A percentile compares a stretch with the other conserved stretches of the same genome.
These are phyloP conservation scores for Thripadectes ignobilis DNA, from an alignment of 2,797 vertebrate genomes.

Conservation along the genomic window DNA sequence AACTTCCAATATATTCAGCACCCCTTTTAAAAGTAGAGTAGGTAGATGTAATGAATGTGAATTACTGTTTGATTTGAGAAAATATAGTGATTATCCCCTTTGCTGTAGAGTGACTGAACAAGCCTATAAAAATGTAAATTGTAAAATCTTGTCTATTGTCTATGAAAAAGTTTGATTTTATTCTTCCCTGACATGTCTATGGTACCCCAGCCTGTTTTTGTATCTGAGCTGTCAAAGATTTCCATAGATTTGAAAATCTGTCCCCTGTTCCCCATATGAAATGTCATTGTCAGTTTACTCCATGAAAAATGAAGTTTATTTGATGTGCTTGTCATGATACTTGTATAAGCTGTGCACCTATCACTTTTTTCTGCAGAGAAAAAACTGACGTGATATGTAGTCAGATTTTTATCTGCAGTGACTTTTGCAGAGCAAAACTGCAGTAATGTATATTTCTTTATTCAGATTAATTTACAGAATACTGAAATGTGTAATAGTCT, in stretches of 20 bases:
- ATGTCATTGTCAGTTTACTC: slow-evolving; percentile 86
- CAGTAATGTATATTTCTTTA: slow-evolving; percentile 19
- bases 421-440: slow-evolving; percentile 6
- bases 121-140: not conserved
- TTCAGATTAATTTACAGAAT: slow-evolving; percentile 32
- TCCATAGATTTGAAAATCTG: slow-evolving; percentile 59
- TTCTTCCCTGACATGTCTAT: slow-evolving; percentile 9
- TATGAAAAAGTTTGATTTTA: not conserved
- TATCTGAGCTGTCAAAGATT: slow-evolving; percentile 57
- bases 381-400: slow-evolving; percentile 66
- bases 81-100: slow-evolving; percentile 2
- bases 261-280: slow-evolving; percentile 76
- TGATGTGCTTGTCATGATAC: slow-evolving; percentile 82
- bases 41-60: not conserved
- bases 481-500: not conserved
- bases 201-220: not conserved
- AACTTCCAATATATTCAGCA: not conserved
- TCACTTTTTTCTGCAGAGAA: slow-evolving; percentile 68
- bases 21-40: not conserved
- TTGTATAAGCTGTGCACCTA: slow-evolving; percentile 82
- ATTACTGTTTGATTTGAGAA: not conserved
- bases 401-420: slow-evolving; percentile 40
- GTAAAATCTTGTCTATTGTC: slow-evolving; percentile 6
- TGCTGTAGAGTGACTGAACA: not conserved
- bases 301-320: slow-evolving; percentile 84